phyloP scores from a whole-genome alignment of 2,888 invertebrate species.

The Exephanes ischioxanthus region DNA sequence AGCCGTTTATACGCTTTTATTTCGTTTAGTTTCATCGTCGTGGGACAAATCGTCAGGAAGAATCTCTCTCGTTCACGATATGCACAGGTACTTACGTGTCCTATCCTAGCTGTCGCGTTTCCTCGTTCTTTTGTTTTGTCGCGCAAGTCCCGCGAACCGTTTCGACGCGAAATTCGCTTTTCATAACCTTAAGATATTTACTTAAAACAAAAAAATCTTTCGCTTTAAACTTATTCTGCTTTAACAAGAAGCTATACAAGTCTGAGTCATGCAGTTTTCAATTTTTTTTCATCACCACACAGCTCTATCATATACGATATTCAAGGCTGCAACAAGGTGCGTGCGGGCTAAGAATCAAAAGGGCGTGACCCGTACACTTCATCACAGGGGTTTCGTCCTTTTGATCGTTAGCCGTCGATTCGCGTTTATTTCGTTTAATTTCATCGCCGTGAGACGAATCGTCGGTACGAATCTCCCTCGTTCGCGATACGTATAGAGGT shows the following conservation, averaged over 20 bases:
- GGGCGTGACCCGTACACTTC: neutral
- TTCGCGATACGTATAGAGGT: conserved; percentile 9
- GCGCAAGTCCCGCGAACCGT: conserved; percentile 5
- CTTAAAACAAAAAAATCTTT: neutral
- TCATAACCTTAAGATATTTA: too few species aligned
- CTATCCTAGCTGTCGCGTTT: conserved; percentile 33
- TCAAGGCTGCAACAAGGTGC: neutral
- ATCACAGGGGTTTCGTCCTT: neutral
- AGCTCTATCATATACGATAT: neutral
- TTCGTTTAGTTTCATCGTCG: conserved; percentile 6
- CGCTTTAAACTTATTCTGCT: too few species aligned
- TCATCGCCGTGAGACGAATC: conserved; percentile 38
- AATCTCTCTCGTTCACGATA: conserved; percentile 32
- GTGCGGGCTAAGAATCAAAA: neutral
- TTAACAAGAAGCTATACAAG: neutral
- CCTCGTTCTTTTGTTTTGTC: conserved; percentile 53
- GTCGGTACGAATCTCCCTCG: conserved; percentile 22
- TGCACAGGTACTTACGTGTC: neutral
- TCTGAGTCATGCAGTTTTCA: neutral
- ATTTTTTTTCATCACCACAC: neutral
- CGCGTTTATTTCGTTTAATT: neutral
- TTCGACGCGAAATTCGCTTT: neutral
- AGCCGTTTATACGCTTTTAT: neutral
- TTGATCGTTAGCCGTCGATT: neutral
- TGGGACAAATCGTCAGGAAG: conserved; percentile 26